Evolutionary conservation across 2,113 vertebrate species (phyloP).

Genomic region (Indicator maculatus): DNA sequence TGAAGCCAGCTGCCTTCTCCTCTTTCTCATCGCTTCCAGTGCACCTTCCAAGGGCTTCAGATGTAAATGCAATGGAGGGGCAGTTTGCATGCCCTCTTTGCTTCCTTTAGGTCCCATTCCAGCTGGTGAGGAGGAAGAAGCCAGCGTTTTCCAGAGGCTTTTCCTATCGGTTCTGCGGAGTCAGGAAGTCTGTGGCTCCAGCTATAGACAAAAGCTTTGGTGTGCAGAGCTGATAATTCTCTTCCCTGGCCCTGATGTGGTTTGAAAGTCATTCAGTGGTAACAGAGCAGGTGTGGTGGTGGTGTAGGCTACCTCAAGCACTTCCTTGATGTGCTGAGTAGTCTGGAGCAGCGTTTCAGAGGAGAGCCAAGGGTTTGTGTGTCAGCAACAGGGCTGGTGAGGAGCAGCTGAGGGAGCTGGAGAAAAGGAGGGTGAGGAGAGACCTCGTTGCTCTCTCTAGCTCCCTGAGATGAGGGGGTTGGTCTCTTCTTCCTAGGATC

Average conservation of each 20-base stretch:
- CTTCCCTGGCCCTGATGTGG: not conserved
- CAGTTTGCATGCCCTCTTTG: not conserved
- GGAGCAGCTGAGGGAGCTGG: no score
- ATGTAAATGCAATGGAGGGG: not conserved
- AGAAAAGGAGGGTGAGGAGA: no score
- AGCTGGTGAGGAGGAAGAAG: not conserved
- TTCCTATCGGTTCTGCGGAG: not conserved
- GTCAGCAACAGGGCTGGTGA: no score
- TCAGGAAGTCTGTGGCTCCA: not conserved
- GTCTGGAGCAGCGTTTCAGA: not conserved
- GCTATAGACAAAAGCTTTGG: fast-evolving
- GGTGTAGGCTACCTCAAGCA: fast-evolving
- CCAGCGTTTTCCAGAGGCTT: not conserved
- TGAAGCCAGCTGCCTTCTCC: not conserved
- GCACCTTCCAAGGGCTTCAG: not conserved
- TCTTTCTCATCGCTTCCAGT: not conserved
- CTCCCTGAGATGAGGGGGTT: no score
- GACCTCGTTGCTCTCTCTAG: no score
- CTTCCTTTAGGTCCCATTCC: not conserved
- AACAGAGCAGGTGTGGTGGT: fast-evolving
- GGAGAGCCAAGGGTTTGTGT: not conserved
- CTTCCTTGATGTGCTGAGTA: fast-evolving
- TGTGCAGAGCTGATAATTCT: not conserved
- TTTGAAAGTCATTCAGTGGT: not conserved
- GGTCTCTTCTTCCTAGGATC: no score